These are phyloP conservation scores for Diloba caeruleocephala DNA, from an alignment of 2,888 invertebrate species.

Conservation along the genomic window DNA sequence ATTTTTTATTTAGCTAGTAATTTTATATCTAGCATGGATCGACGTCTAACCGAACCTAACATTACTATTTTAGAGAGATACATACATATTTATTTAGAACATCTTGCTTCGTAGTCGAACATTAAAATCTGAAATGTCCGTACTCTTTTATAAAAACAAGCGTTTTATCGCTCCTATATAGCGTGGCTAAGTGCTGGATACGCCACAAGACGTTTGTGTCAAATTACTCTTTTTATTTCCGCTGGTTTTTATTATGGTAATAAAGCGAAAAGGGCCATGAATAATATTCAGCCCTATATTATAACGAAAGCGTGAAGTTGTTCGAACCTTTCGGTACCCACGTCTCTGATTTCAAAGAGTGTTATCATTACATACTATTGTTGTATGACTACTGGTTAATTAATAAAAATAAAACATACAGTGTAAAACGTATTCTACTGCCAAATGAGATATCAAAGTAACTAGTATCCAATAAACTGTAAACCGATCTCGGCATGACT, in stretches of 20 bases:
- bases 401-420: too few relatives aligned
- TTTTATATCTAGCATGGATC: too few relatives aligned
- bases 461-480: too few relatives aligned
- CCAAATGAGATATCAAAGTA: too few relatives aligned
- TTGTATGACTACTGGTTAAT: too few relatives aligned
- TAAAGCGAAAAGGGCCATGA: constrained; percentile 73
- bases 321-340: constrained; percentile 26
- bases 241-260: constrained; percentile 81
- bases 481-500: too few relatives aligned
- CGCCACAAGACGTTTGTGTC: constrained; percentile 74
- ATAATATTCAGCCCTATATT: constrained; percentile 66
- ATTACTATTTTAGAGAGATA: too few relatives aligned
- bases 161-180: constrained; percentile 50
- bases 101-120: constrained; percentile 9
- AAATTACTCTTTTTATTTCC: constrained; percentile 82
- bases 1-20: too few relatives aligned
- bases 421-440: too few relatives aligned
- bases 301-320: constrained; percentile 47
- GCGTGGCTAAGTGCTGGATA: constrained; percentile 66
- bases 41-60: too few relatives aligned
- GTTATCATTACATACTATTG: too few relatives aligned
- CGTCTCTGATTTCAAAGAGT: constrained; percentile 12
- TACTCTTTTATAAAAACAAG: constrained; percentile 34
- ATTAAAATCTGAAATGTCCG: constrained; percentile 21
- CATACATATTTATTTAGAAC: too few relatives aligned